phyloP scores from a whole-genome alignment of 2,797 vertebrate genomes.

The Smutsia gigantea region DNA sequence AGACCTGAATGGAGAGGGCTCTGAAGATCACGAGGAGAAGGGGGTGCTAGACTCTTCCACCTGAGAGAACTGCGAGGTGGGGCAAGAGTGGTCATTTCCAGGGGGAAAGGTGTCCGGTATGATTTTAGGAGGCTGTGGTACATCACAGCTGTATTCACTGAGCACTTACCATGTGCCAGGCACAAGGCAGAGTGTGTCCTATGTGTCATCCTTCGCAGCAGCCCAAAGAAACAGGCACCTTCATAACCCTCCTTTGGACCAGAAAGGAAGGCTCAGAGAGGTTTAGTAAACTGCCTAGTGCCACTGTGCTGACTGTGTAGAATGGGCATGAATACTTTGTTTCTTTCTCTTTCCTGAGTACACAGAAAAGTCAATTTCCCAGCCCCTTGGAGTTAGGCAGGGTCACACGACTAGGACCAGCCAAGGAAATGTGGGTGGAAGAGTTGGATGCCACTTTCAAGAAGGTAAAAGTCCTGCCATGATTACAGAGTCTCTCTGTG shows the following conservation, averaged over 20 bases:
- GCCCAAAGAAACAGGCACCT: too few relatives aligned
- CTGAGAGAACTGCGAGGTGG: too few relatives aligned
- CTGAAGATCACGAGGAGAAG: background rate
- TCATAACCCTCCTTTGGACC: background rate
- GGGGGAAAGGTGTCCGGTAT: background rate
- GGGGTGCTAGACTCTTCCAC: background rate
- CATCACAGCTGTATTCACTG: background rate
- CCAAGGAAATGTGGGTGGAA: too few relatives aligned
- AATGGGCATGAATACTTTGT: background rate
- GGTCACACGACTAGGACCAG: background rate
- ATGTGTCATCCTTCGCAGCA: rapidly evolving
- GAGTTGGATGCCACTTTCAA: background rate
- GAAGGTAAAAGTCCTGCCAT: background rate
- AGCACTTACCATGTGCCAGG: too few relatives aligned
- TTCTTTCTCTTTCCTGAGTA: background rate
- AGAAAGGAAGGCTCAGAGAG: background rate
- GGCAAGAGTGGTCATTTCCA: background rate
- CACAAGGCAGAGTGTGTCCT: background rate
- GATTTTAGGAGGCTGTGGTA: too few relatives aligned
- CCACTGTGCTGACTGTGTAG: background rate
- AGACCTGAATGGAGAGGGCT: background rate
- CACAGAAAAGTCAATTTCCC: background rate
- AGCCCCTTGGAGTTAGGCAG: too few relatives aligned
- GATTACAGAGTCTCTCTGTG: background rate
- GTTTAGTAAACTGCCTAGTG: background rate